Conservation (phyloP, 2,797 vertebrate genomes). For the Naso thynnoides region DNA sequence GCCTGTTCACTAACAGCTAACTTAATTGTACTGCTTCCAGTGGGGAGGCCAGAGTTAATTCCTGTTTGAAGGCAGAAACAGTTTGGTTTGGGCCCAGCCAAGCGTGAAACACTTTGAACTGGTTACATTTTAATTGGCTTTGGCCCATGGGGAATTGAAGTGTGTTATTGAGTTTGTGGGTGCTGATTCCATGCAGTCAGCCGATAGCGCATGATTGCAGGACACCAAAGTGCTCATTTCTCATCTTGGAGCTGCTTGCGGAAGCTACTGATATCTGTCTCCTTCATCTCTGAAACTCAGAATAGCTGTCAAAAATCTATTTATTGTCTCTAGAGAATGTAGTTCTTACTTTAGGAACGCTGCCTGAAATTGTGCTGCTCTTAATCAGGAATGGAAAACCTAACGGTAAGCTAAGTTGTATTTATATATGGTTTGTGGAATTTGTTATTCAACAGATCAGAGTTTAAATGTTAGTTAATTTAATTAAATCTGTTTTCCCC, state of each 20-base stretch:
- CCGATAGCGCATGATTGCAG: constrained; percentile 59
- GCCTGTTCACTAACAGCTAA: constrained; percentile 56
- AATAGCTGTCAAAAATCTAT: constrained; percentile 24
- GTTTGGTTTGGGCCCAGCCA: constrained; percentile 58
- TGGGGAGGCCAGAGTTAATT: constrained; percentile 57
- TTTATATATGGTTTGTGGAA: neutral
- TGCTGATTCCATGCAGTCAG: constrained; percentile 63
- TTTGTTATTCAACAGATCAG: neutral
- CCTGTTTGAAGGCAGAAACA: constrained; percentile 66
- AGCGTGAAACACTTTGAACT: constrained; percentile 69
- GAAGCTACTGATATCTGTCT: constrained; percentile 17
- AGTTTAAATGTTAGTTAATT: neutral
- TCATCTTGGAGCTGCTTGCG: constrained; percentile 24
- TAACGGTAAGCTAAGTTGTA: constrained; percentile 77
- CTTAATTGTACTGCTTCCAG: constrained; percentile 77
- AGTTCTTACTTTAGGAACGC: constrained; percentile 15
- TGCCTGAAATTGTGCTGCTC: constrained; percentile 12
- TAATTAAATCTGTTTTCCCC: neutral
- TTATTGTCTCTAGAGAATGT: constrained; percentile 41
- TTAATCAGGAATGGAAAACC: constrained; percentile 78
- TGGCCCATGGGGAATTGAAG: constrained; percentile 48
- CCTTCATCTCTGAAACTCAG: constrained; percentile 26
- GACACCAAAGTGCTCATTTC: constrained; percentile 50
- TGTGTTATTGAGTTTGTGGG: constrained; percentile 72
- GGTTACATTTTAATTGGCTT: constrained; percentile 81